Base-by-base conservation (phyloP, 2,888 invertebrate genomes). In the Buathra laborator region DNA sequence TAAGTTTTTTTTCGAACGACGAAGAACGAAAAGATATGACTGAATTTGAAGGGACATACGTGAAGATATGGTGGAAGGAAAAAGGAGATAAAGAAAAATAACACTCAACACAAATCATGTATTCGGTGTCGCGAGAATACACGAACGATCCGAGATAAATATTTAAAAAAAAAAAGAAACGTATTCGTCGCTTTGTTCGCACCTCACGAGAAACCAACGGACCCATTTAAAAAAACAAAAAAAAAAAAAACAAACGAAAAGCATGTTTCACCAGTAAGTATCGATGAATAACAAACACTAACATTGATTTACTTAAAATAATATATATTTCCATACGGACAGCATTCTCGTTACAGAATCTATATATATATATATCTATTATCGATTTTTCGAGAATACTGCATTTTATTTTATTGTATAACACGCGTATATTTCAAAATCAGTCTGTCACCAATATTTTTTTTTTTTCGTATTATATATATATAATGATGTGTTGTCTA, bases 101-200 rank as follows among this genome's bases (percentile, higher is more conserved):
- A 84, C 86, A 81, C 87, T 86, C 87, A 85, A 85, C 59, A 85
- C 59, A 87, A 86, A 53, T 87, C 88, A 88, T 91, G 90, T 91
- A 91, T 87, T 90, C 89, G 66, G 86, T 78, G 77, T 76, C 67
- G 78, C 78, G 78, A 76, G 79, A 85, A 87, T 79, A 85, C 86
- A 87, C 83, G 75, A 85, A 85, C 83, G 67, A 79, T 79, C 87
- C 80, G 75, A 86, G 72, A 86, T 64, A 86, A 87, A 89, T 87
- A 87, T 88, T 87, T 77, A 88, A 89, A 88, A 86, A 84, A 88
- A 88, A 79, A 76, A 84, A 51, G 46, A 76, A 66, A 44, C 53
- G 48, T 68, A 64, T 77, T 80, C 71, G 24, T 78, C 76, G 79
- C 67, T 75, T 80, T 83, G 64, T 74, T 56, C 51, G 43, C 59